These are phyloP conservation scores for Selenia dentaria DNA, from an alignment of 2,888 invertebrate genomes.

Conservation along the genomic window DNA sequence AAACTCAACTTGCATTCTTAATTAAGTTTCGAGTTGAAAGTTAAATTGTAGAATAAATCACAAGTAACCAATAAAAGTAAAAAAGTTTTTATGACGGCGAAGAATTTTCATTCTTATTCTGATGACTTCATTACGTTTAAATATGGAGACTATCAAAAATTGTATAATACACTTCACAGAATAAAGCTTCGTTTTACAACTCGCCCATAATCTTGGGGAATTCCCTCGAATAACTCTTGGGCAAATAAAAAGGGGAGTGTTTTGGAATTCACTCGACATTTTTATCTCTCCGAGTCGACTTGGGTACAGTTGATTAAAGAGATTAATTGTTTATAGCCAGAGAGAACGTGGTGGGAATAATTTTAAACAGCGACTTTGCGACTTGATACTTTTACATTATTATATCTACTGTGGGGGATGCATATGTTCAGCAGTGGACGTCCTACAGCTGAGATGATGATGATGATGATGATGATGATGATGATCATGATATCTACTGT, in stretches of 20 bases:
- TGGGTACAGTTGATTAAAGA: conserved; percentile 58
- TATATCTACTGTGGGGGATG: too few relatives aligned
- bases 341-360: conserved; percentile 53
- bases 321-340: conserved; percentile 63
- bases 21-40: not conserved
- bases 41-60: conserved; percentile 9
- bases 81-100: conserved; percentile 6
- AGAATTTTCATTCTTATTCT: conserved; percentile 25
- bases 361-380: conserved; percentile 29
- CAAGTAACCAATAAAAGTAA: not conserved
- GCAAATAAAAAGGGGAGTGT: conserved; percentile 33
- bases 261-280: conserved; percentile 33
- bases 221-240: conserved; percentile 27
- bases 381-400: too few relatives aligned
- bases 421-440: too few relatives aligned
- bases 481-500: conserved; percentile 23
- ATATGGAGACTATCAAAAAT: conserved; percentile 22
- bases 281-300: conserved; percentile 38
- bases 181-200: conserved; percentile 29
- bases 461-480: conserved; percentile 21
- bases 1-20: too few relatives aligned
- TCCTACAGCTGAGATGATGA: too few relatives aligned
- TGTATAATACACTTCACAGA: conserved; percentile 8
- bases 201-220: conserved; percentile 25
- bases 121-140: conserved; percentile 32